A percentile compares a stretch with the other conserved stretches of the same genome.
Evolutionary conservation across 2,888 invertebrate genomes (phyloP).

Genomic region (Aspidiotus destructor): DNA sequence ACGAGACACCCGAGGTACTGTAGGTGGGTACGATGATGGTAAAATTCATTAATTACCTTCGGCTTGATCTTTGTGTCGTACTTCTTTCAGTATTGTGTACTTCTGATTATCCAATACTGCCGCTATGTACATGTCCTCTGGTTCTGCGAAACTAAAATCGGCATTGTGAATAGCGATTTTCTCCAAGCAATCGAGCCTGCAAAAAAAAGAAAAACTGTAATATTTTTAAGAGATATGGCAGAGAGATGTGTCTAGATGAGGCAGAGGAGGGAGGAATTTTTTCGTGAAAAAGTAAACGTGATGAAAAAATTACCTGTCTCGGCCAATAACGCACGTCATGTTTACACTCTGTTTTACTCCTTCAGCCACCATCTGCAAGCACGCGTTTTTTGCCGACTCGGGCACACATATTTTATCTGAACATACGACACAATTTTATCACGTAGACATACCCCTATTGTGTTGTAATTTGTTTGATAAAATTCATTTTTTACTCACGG

Average conservation of each 20-base stretch:
- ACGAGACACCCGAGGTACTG: too few relatives aligned
- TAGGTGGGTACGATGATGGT: neutral
- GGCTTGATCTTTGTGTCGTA: slow-evolving; percentile 65
- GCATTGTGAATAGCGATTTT: slow-evolving; percentile 66
- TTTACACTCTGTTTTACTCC: slow-evolving; percentile 43
- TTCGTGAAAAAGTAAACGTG: neutral
- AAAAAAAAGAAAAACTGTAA: neutral
- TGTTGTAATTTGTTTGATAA: too few relatives aligned
- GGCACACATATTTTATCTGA: slow-evolving; percentile 60
- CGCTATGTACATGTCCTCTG: slow-evolving; percentile 81
- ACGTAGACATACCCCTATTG: too few relatives aligned
- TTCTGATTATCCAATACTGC: slow-evolving; percentile 60
- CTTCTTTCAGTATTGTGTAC: slow-evolving; percentile 64
- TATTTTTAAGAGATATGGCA: neutral
- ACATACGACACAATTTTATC: too few relatives aligned
- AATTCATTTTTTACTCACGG: too few relatives aligned
- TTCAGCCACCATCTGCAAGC: slow-evolving; percentile 56
- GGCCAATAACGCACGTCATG: slow-evolving; percentile 57
- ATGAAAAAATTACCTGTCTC: slow-evolving; percentile 53
- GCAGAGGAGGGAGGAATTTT: too few relatives aligned
- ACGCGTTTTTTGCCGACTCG: slow-evolving; percentile 52
- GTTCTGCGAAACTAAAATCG: slow-evolving; percentile 72
- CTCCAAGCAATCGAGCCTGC: slow-evolving; percentile 59
- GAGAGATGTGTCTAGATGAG: neutral
- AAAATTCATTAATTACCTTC: slow-evolving; percentile 38